Conservation (phyloP, 2,797 vertebrate species). For the Pseudomugil tenellus region DNA sequence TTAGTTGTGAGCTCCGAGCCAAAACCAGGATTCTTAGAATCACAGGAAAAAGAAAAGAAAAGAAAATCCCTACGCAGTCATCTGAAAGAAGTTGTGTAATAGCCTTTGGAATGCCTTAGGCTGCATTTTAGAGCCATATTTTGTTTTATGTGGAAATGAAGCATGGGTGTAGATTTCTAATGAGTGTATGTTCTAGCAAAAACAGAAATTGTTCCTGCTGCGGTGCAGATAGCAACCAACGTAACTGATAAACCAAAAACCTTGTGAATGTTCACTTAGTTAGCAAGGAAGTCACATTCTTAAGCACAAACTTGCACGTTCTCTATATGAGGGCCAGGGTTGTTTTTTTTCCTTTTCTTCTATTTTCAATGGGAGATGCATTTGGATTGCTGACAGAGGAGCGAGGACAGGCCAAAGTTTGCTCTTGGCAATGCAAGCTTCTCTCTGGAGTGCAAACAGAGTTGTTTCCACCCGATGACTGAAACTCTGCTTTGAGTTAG, state of each 20-base stretch:
- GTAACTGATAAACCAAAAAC: conserved; percentile 43
- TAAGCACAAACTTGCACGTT: conserved; percentile 42
- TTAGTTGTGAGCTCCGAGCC: conserved; percentile 50
- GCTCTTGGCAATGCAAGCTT: conserved; percentile 61
- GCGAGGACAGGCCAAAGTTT: conserved; percentile 65
- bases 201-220: conserved; percentile 38
- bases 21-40: conserved; percentile 57
- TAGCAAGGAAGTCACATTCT: conserved; percentile 32
- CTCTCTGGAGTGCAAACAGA: conserved; percentile 76
- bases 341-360: conserved; percentile 1
- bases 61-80: conserved; percentile 30
- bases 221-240: conserved; percentile 35
- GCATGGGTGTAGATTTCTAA: conserved; percentile 51
- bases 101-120: conserved; percentile 55
- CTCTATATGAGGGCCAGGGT: conserved; percentile 24
- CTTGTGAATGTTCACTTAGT: conserved; percentile 38
- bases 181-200: conserved; percentile 31
- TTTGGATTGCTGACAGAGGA: conserved; percentile 57
- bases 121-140: conserved; percentile 61
- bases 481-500: conserved; percentile 67
- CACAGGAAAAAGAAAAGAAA: conserved; percentile 19
- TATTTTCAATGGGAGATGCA: conserved; percentile 48
- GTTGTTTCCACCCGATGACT: conserved; percentile 78
- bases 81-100: conserved; percentile 63
- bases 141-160: conserved; percentile 67